Conservation (phyloP, 2,113 vertebrate species). For the Condylura cristata region DNA sequence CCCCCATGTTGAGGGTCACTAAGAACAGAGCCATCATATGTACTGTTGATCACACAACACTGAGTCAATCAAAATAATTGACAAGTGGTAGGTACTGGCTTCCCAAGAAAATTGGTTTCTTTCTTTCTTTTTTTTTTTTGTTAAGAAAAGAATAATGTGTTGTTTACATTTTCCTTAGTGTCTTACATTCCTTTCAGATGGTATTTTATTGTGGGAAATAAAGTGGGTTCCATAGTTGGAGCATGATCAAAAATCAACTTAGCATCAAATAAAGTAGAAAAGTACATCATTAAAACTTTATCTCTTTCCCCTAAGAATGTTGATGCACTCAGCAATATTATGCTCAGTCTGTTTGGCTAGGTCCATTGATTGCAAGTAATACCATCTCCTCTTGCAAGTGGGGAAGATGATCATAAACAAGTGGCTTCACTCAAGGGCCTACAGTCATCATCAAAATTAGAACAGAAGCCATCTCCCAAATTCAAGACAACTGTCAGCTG, state of each 20-base stretch:
- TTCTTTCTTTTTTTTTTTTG: conserved; percentile 14
- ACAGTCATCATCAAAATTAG: not conserved
- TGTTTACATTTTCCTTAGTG: conserved; percentile 29
- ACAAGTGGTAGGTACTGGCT: not conserved
- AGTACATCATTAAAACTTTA: conserved; percentile 67
- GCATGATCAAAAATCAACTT: conserved; percentile 38
- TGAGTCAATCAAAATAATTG: conserved; percentile 10
- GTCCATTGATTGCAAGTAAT: not conserved
- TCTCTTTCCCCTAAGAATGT: conserved; percentile 37
- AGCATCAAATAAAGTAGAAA: conserved; percentile 46
- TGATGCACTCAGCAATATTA: conserved; percentile 19
- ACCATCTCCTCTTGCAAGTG: not conserved
- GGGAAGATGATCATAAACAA: not conserved
- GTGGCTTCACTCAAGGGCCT: not conserved
- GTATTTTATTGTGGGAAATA: conserved; percentile 47
- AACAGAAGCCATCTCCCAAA: not conserved
- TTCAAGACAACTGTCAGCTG: not conserved
- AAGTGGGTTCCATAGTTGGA: not conserved
- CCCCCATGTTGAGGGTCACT: not conserved
- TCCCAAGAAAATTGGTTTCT: not conserved
- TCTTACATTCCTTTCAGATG: conserved; percentile 9
- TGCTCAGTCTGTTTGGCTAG: not conserved
- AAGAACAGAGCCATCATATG: conserved; percentile 5
- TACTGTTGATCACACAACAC: not conserved
- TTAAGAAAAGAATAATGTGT: not conserved